Evolutionary conservation across 2,113 vertebrate species (phyloP), one percentile per base, ranked within the genome.

Genomic region (Hydrochoerus hydrochaeris): DNA sequence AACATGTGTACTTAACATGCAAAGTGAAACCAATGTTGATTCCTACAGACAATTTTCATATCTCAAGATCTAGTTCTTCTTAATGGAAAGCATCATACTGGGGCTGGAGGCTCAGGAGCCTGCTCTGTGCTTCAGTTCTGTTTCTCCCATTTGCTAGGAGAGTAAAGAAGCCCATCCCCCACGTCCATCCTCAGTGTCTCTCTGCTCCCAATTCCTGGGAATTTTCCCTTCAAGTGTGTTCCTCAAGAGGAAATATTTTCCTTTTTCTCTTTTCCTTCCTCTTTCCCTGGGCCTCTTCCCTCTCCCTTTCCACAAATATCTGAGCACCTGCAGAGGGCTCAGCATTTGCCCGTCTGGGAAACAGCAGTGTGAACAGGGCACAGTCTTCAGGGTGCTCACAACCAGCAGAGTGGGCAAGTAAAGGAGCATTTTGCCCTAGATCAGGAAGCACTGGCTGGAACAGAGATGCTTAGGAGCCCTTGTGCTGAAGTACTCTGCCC

Each of bases 11-110:
- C 95, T 89, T 82, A 35, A 35, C 44, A 84, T 38, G n/a, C 57
- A 54, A 91, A 94, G 41, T 28, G 85, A 96, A 93, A 86, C 92
- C 88, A 91, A 69, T 96, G 90, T 57, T 67, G 44, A n/a, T 26
- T 97, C 63, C 71, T 94, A 75, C 71, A 88, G 94, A 94, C 80
- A 85, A 71, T 89, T 44, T 54, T 91, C 24, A 14, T 30, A 12
- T 60, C 77, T 85, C 38, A 85, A 57, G 62, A 93, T 54, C 22
- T 35, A 58, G 65, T 90, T 97, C 63, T 96, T 87, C 81, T 95
- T 77, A 69, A 71, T 32, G 20, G 35, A 73, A 81, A 71, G 52
- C 20, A 62, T 85, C 22, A 0, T 44, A 0, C 32, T 75, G 5
- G 35, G 71, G 75, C 28, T 83, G 11, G 46, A 58, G 14, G 10